phyloP scores from a whole-genome alignment of 2,888 invertebrate genomes.

The Catotricha subobsoleta region DNA sequence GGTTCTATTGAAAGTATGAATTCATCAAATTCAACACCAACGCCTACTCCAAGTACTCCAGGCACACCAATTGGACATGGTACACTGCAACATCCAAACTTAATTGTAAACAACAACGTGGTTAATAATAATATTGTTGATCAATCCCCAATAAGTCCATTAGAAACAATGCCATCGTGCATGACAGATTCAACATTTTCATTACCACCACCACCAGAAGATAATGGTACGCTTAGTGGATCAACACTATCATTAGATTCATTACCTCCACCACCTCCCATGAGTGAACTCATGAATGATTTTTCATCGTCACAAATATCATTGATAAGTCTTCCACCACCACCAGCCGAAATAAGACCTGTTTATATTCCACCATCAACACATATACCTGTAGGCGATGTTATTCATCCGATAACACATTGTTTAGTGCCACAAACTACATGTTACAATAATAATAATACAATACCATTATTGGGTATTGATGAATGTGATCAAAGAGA shows the following conservation, averaged over 20 bases:
- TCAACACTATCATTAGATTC: slow-evolving; percentile 64
- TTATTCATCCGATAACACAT: slow-evolving; percentile 1
- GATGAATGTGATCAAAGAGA: not conserved
- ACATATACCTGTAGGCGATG: not conserved
- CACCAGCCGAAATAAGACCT: slow-evolving; percentile 39
- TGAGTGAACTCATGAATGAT: slow-evolving; percentile 24
- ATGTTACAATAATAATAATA: not conserved
- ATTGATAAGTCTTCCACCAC: slow-evolving; percentile 53
- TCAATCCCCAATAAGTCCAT: slow-evolving; percentile 9
- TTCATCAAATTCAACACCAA: slow-evolving; percentile 21
- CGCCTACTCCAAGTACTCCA: slow-evolving; percentile 27
- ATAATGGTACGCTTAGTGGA: slow-evolving; percentile 37
- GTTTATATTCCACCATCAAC: slow-evolving; percentile 13
- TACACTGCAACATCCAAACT: not conserved
- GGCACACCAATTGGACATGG: slow-evolving; percentile 18
- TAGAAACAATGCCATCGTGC: slow-evolving; percentile 15
- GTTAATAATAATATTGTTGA: not conserved
- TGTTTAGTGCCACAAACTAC: not conserved
- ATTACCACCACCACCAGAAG: slow-evolving; percentile 47
- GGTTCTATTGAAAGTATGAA: slow-evolving; percentile 24
- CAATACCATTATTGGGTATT: not conserved
- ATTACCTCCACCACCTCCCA: slow-evolving; percentile 60
- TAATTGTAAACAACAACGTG: not conserved
- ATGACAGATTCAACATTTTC: slow-evolving; percentile 38
- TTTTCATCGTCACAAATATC: slow-evolving; percentile 49